A percentile compares a stretch with the other conserved stretches of the same genome.
phyloP scores from a whole-genome alignment of 2,888 invertebrate species.

The Cremastobaeus sp. region DNA sequence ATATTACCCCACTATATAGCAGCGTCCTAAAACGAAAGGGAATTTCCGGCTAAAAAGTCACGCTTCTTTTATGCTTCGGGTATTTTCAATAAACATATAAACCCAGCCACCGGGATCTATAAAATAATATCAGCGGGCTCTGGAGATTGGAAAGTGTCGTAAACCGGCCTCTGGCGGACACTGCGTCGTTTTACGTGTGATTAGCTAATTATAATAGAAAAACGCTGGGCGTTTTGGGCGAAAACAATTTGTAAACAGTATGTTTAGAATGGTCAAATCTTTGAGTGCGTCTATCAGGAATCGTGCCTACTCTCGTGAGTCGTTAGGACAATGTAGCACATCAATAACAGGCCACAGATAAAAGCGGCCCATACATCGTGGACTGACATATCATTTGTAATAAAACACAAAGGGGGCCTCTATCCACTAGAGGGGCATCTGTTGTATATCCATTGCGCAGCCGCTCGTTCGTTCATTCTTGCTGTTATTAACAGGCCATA shows the following conservation, averaged over 20 bases:
- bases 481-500: slow-evolving; percentile 75
- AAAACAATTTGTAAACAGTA: slow-evolving; percentile 59
- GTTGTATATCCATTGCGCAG: slow-evolving; percentile 70
- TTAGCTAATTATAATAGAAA: too few species aligned
- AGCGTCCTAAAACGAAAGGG: too few species aligned
- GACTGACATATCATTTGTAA: slow-evolving; percentile 78
- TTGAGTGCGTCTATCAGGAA: slow-evolving; percentile 71
- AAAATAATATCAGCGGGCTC: too few species aligned
- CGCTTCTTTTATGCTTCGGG: too few species aligned
- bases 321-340: slow-evolving; percentile 77
- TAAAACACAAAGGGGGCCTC: slow-evolving; percentile 76
- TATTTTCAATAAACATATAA: too few species aligned
- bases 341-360: slow-evolving; percentile 77
- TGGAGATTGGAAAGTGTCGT: too few species aligned
- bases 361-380: slow-evolving; percentile 76
- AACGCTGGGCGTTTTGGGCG: slow-evolving; percentile 5
- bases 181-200: too few species aligned
- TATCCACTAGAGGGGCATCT: slow-evolving; percentile 74
- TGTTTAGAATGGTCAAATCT: slow-evolving; percentile 58
- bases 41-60: too few species aligned
- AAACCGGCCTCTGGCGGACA: too few species aligned
- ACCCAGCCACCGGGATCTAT: too few species aligned
- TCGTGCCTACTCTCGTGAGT: slow-evolving; percentile 72
- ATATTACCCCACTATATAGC: too few species aligned
- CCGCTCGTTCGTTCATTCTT: slow-evolving; percentile 68